These are phyloP conservation scores for Bujurquina vittata DNA, from an alignment of 2,113 vertebrate species.

Conservation along the genomic window DNA sequence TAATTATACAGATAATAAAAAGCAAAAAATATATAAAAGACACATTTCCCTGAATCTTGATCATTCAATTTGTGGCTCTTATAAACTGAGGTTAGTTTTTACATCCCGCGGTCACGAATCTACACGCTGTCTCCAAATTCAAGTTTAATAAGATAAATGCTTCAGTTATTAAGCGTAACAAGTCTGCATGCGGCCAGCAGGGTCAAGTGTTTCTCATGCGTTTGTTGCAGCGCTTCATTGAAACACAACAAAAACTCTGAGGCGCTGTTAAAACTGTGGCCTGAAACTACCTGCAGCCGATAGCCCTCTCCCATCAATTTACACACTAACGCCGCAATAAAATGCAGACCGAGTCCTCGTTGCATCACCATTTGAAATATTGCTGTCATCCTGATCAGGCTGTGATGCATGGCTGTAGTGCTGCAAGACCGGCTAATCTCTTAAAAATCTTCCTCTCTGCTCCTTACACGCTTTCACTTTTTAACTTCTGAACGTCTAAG, in stretches of 20 bases:
- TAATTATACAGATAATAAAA: background rate
- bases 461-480: background rate
- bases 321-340: background rate
- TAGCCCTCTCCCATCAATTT: background rate
- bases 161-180: background rate
- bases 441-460: background rate
- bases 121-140: background rate
- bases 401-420: background rate
- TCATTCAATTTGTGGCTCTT: background rate
- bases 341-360: background rate
- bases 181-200: background rate
- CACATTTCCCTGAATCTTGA: background rate
- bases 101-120: background rate
- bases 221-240: background rate
- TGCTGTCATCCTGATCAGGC: constrained; percentile 7
- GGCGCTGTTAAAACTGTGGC: background rate
- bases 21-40: background rate
- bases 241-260: background rate
- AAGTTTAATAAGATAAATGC: background rate
- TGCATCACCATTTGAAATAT: constrained; percentile 1
- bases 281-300: background rate
- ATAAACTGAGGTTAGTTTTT: background rate
- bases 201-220: background rate
- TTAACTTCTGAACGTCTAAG: background rate
- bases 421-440: background rate